These are phyloP conservation scores for Epinotia demarniana DNA, from an alignment of 2,888 invertebrate genomes.

Conservation along the genomic window DNA sequence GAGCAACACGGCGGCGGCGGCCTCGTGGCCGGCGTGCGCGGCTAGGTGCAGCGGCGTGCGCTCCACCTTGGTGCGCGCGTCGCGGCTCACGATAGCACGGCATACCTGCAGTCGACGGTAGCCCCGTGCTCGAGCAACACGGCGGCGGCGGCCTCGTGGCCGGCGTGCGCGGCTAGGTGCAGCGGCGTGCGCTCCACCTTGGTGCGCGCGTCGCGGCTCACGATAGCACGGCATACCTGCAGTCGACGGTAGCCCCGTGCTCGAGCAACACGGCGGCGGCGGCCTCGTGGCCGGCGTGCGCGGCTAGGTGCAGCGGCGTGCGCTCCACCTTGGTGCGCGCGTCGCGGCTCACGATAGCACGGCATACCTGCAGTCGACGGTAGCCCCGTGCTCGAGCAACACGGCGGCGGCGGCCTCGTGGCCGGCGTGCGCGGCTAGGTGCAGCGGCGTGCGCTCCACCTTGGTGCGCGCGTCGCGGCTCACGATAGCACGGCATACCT, in stretches of 20 bases:
- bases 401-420: constrained; percentile 90
- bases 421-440: constrained; percentile 71
- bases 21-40: constrained; percentile 88
- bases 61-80: not conserved
- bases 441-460: constrained; percentile 90
- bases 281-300: constrained; percentile 83
- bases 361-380: constrained; percentile 53
- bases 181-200: constrained; percentile 88
- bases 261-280: constrained; percentile 89
- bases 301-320: constrained; percentile 86
- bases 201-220: not conserved
- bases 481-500: constrained; percentile 88
- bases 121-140: constrained; percentile 80
- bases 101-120: too few species aligned
- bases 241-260: constrained; percentile 50
- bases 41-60: constrained; percentile 90
- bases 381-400: constrained; percentile 72
- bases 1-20: constrained; percentile 78
- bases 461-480: constrained; percentile 95
- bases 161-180: constrained; percentile 77
- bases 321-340: constrained; percentile 81
- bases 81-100: constrained; percentile 50
- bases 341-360: not conserved
- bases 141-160: constrained; percentile 88
- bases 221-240: constrained; percentile 4